A percentile compares a stretch with the other conserved stretches of the same genome.
Evolutionary conservation across 2,797 vertebrate genomes (phyloP).

Genomic region (Moxostoma hubbsi): DNA sequence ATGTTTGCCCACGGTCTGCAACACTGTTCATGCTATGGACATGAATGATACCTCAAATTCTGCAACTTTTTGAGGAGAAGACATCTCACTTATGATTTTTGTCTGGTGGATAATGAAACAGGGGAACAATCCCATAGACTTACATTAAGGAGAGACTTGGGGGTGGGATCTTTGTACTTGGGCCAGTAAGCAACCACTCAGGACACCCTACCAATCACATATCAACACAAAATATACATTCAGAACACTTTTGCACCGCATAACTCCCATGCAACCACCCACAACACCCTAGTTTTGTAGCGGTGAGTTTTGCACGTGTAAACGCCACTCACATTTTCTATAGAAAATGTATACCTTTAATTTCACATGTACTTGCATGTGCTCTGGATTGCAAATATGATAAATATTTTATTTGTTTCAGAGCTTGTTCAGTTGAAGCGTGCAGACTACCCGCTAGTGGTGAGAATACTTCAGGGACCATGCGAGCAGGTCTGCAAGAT

Average conservation of each 20-base stretch:
- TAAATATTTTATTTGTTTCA: conserved; percentile 60
- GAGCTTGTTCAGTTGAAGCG: conserved; percentile 90
- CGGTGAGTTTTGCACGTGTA: not conserved
- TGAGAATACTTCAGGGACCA: conserved; percentile 91
- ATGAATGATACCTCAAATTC: not conserved
- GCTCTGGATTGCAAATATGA: not conserved
- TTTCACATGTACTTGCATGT: conserved; percentile 39
- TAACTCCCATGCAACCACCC: not conserved
- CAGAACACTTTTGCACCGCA: not conserved
- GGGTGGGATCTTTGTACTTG: too few relatives aligned
- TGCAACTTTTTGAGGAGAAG: not conserved
- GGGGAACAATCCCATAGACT: not conserved
- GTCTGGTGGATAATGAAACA: not conserved
- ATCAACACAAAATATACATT: too few relatives aligned
- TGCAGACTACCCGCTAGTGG: conserved; percentile 87
- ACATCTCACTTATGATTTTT: not conserved
- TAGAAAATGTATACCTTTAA: conserved; percentile 1
- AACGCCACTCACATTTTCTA: not conserved
- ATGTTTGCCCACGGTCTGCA: too few relatives aligned
- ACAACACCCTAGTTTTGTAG: not conserved
- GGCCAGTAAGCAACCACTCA: too few relatives aligned
- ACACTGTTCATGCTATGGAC: too few relatives aligned
- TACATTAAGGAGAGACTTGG: too few relatives aligned
- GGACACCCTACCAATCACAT: too few relatives aligned
- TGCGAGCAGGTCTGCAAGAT: conserved; percentile 94